These are phyloP conservation scores for Drosophila lacicola DNA, from an alignment of 2,888 invertebrate species.

Conservation along the genomic window DNA sequence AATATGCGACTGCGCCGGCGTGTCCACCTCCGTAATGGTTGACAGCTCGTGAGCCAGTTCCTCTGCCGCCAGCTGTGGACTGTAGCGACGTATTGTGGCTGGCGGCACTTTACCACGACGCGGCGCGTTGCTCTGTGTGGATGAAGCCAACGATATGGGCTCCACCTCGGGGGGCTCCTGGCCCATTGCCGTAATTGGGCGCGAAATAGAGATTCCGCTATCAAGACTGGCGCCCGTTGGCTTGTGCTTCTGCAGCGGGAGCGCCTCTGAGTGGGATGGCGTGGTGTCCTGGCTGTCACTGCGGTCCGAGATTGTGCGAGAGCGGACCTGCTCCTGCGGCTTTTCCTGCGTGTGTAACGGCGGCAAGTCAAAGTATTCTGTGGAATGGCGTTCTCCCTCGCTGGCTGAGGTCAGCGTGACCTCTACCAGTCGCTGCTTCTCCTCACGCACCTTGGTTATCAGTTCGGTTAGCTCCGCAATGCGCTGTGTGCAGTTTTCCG, in stretches of 20 bases:
- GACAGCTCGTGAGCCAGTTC: slow-evolving; percentile 87
- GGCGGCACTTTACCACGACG: slow-evolving; percentile 70
- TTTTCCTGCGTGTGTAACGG: slow-evolving; percentile 32
- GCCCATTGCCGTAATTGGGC: slow-evolving; percentile 82
- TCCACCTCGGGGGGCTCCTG: slow-evolving; percentile 55
- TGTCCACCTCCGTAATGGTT: slow-evolving; percentile 89
- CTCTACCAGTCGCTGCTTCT: slow-evolving; percentile 86
- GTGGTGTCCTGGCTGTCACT: slow-evolving; percentile 48
- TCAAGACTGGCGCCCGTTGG: slow-evolving; percentile 82
- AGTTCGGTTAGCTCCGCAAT: slow-evolving; percentile 87
- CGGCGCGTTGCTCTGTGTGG: slow-evolving; percentile 45
- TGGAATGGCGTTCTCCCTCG: slow-evolving; percentile 82
- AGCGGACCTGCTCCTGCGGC: slow-evolving; percentile 19
- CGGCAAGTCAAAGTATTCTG: slow-evolving; percentile 84
- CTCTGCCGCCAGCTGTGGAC: slow-evolving; percentile 83
- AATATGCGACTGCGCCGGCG: slow-evolving; percentile 87
- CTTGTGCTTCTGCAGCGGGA: slow-evolving; percentile 79
- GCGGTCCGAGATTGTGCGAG: slow-evolving; percentile 56
- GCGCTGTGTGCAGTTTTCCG: slow-evolving; percentile 86
- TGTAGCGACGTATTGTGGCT: slow-evolving; percentile 81
- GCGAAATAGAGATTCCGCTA: slow-evolving; percentile 84
- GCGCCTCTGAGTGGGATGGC: slow-evolving; percentile 51
- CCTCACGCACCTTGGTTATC: slow-evolving; percentile 87
- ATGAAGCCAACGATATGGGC: slow-evolving; percentile 58
- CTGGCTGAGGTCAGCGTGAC: slow-evolving; percentile 83